Evolutionary conservation across 2,888 invertebrate genomes (phyloP), one percentile per base, ranked within the genome.

Genomic region (Nesidiocoris tenuis): DNA sequence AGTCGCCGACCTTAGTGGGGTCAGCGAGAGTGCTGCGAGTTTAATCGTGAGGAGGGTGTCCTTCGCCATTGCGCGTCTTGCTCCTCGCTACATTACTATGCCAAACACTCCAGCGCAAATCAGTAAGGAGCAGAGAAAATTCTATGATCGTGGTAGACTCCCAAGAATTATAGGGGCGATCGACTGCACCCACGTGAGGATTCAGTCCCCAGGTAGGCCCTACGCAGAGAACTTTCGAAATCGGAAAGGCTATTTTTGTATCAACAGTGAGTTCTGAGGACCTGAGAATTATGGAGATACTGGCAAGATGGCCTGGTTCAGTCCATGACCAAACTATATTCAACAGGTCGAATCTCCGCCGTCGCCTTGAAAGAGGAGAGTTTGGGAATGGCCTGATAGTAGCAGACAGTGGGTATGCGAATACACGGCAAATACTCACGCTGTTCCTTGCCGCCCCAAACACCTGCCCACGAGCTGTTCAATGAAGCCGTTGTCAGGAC

Each of bases 321-420:
- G 39, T 12, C 12, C 39, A 39, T 12, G 39, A 39, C 39, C 3
- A 12, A 7, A 7, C 12, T 3, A 39, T 39, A 7, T 39, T 39
- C 12, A 3, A 7, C 39, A 39, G 12, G 5, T 39, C 39, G 3
- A 39, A 12, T 39, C 39, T 39, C 17, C 7, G 68, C 2, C 56
- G 19, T 56, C 55, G 68, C 3, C 80, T 82, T 66, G 80, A 81
- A 70, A 72, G 68, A 61, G 78, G 80, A 18, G 71, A 74, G 55
- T 80, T 79, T 78, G 78, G 72, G 7, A 77, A 81, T 74, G 68
- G 78, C 57, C 70, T 82, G 23, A 65, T 84, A n/a, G 71, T 83
- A 18, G 83, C 81, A 22, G 83, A 83, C 78, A 80, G 80, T 77
- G 82, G 82, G 7, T 83, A 83, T 76, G 78, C 79, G 21, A 76